Evolutionary conservation across 2,888 invertebrate genomes (phyloP), one percentile per base, ranked within the genome.

Genomic region (Allolobophora icterica): DNA sequence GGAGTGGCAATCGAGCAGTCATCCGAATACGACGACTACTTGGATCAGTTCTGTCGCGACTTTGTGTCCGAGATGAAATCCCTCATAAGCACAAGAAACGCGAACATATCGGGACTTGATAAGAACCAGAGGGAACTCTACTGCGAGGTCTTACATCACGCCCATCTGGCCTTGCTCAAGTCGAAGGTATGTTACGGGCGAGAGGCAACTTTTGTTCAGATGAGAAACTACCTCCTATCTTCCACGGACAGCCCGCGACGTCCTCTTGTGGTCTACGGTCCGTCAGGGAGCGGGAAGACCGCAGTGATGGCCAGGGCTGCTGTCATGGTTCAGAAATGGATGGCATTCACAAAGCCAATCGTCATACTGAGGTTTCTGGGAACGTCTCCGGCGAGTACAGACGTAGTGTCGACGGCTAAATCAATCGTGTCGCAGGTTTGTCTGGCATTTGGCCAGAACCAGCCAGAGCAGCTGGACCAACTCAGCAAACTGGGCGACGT

Each of bases 301-400:
- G 90, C 92, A 11, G 33, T 93, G 40, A 35, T 93, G 91, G 92
- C 93, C 13, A 84, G 91, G 21, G 83, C 91, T 21, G 93, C 91
- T 4, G 84, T 90, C 83, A 34, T 42, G 21, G 34, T 92, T 21
- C 38, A 84, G 8, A n/a, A 90, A 19, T 92, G 92, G 92, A 84
- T 92, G 40, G 90, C 92, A 52, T 40, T 24, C n/a, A 5, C 40
- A 40, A 19, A 89, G 3, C 40, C 45, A 21, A 58, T 89, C 40
- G 89, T 89, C 19, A 92, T 94, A 17, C 87, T 93, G 6, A 90
- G 94, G n/a, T 94, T 93, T 91, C 92, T 94, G 4, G 94, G 94
- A 11, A 94, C 94, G 6, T 93, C 94, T 17, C 93, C 94, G 0
- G 92, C 92, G 45, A 93, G 94, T n/a, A 93, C 93, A 8, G 92